Evolutionary conservation across 2,797 vertebrate genomes (phyloP), one percentile per base, ranked within the genome.

Genomic region (Psittacula echo): DNA sequence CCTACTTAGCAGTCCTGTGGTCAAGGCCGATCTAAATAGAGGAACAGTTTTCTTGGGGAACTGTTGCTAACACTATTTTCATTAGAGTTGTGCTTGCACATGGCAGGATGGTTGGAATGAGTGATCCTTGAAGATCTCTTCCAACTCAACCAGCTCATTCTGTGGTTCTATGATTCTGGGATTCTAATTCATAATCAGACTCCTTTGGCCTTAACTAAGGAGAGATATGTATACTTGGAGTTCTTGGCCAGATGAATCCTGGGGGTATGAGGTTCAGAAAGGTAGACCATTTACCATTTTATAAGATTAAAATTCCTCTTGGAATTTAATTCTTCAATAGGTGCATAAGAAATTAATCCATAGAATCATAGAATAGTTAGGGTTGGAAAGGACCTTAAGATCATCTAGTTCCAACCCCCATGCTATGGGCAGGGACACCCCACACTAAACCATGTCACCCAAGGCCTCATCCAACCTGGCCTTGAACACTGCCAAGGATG

Each of bases 21-120:
- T 41, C 27, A 48, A 74, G 45, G 41, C 2, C 61, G 16, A 34
- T 22, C 18, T 29, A 30, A 56, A 12, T 3, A 87, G 39, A 66
- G 5, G 5, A 42, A n/a, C 3, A 79, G 1, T 41, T 89, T 94
- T 68, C 62, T 39, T 34, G 41, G 37, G 12, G 17, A 61, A 45
- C 53, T 61, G 5, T 85, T 51, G 15, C 2, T 45, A 0, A 10
- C 14, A 20, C 13, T 60, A 5, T 13, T 12, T 60, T 39, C 9
- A 56, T n/a, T n/a, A n/a, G 30, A 48, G 13, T 12, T 39, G 15
- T 70, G 21, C 3, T 30, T 87, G n/a, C 11, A 11, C 4, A 4
- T 20, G 12, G 20, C 9, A 58, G 32, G 18, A 24, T 0, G 7
- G 1, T 1, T 88, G 12, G 26, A 17, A 9, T 23, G 5, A 12